Conservation (phyloP, 2,113 vertebrate genomes). For the Spea bombifrons region DNA sequence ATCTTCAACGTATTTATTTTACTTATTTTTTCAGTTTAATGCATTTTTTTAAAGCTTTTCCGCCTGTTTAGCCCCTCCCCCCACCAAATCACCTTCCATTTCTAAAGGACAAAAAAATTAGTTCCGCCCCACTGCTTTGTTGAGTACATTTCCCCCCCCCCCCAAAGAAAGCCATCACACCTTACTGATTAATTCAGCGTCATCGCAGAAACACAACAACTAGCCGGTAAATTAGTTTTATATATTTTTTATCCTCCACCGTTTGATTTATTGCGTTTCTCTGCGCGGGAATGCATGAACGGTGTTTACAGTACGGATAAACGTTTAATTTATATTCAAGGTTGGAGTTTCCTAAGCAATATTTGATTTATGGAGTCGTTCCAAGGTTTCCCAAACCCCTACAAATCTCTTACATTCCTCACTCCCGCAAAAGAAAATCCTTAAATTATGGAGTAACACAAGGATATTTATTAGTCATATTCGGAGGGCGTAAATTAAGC, state of each 20-base stretch:
- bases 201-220: slow-evolving; percentile 52
- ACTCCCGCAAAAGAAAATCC: neutral
- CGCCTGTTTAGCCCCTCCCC: slow-evolving; percentile 25
- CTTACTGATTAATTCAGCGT: slow-evolving; percentile 55
- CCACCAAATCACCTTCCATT: slow-evolving; percentile 60
- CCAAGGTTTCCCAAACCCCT: neutral
- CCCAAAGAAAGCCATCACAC: slow-evolving; percentile 54
- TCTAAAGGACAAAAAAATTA: slow-evolving; percentile 61
- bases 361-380: slow-evolving; percentile 56
- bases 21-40: neutral
- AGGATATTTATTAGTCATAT: neutral
- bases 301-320: slow-evolving; percentile 48
- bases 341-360: slow-evolving; percentile 50
- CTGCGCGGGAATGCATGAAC: slow-evolving; percentile 52
- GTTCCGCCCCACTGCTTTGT: slow-evolving; percentile 56
- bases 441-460: slow-evolving; percentile 9
- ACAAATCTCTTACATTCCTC: neutral
- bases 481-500: neutral
- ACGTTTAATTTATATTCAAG: slow-evolving; percentile 50
- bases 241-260: slow-evolving; percentile 50
- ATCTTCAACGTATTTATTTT: neutral
- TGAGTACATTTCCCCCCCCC: slow-evolving; percentile 52
- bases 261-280: slow-evolving; percentile 61
- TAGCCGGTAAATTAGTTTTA: slow-evolving; percentile 52
- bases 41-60: neutral